These are phyloP conservation scores for Acridotheres tristis DNA, from an alignment of 2,797 vertebrate genomes.

Conservation along the genomic window DNA sequence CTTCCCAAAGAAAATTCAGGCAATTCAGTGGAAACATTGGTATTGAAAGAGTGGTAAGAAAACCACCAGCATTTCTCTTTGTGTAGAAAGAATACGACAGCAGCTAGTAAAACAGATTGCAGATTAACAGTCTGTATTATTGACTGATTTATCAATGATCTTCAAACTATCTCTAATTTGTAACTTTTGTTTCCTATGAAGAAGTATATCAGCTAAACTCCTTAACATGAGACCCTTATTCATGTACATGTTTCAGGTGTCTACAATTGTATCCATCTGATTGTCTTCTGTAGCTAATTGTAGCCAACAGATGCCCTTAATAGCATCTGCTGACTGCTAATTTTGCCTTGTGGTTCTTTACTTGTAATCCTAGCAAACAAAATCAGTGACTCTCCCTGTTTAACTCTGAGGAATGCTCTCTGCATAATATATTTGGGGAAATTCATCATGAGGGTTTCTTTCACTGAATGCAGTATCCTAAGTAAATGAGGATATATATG, in stretches of 20 bases:
- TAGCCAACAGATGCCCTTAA: constrained; percentile 8
- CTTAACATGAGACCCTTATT: not conserved
- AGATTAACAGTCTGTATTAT: not conserved
- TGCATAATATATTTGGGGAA: not conserved
- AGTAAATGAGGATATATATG: not conserved
- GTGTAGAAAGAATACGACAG: not conserved
- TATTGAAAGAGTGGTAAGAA: not conserved
- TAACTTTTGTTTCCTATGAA: not conserved
- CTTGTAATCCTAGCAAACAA: constrained; percentile 31
- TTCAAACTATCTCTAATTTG: not conserved
- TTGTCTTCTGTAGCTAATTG: constrained; percentile 11
- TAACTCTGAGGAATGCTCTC: constrained; percentile 32
- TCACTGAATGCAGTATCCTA: not conserved
- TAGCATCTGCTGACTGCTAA: constrained; percentile 28
- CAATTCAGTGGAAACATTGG: not conserved
- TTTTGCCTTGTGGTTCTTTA: constrained; percentile 39
- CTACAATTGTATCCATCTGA: constrained; percentile 13
- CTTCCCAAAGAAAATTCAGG: not conserved
- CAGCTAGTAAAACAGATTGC: not conserved
- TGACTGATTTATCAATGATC: not conserved
- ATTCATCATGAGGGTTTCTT: not conserved
- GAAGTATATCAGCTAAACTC: not conserved
- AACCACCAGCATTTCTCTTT: not conserved
- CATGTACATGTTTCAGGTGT: not conserved
- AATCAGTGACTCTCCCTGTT: constrained; percentile 46